Base-by-base conservation (phyloP, 2,888 invertebrate genomes). In the Autographa pulchrina region DNA sequence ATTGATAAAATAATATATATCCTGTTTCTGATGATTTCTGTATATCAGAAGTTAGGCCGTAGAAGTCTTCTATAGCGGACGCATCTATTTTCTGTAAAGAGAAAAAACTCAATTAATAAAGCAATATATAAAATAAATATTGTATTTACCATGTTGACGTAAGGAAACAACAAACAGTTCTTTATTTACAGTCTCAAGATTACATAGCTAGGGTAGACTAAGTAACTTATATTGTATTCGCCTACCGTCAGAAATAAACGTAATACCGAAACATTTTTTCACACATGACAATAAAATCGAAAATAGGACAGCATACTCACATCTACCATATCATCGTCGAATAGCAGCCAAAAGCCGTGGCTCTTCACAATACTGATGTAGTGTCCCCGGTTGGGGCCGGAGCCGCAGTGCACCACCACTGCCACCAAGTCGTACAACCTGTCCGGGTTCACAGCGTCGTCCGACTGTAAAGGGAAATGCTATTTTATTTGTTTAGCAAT, bases 261-360 rank as follows among this genome's bases (percentile, higher is more conserved):
- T 35, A 5, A 35, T 43, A 14, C n/a, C 61, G n/a, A 18, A 38
- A 18, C 38, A 38, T 16, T 13, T 0, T 5, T 6, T 43, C n/a
- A n/a, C n/a, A n/a, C n/a, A 16, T 43, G 13, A n/a, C 14, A 43
- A 14, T 9, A 13, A 56, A 56, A 4, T 0, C 13, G 5, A 56
- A 56, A 25, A 20, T 13, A 14, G 0, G 11, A 4, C 1, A 61
- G 8, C 16, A 63, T 82, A 97, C 98, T 97, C 96, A 99, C 99
- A 96, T 99, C 99, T 80, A 99, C 99, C 97, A 99, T 99, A 92
- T 99, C 99, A 95, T 99, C 99, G 93, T 99, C 99, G 96, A 99
- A 99, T 7, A 99, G 97, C 82, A 99, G 96, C 99, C 99, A 99
- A 94, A 99, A 98, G 69, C 99, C 99, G 95, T 99, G 99, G 93